Evolutionary conservation across 2,797 vertebrate species (phyloP).

Genomic region (Catostomus latipinnis): DNA sequence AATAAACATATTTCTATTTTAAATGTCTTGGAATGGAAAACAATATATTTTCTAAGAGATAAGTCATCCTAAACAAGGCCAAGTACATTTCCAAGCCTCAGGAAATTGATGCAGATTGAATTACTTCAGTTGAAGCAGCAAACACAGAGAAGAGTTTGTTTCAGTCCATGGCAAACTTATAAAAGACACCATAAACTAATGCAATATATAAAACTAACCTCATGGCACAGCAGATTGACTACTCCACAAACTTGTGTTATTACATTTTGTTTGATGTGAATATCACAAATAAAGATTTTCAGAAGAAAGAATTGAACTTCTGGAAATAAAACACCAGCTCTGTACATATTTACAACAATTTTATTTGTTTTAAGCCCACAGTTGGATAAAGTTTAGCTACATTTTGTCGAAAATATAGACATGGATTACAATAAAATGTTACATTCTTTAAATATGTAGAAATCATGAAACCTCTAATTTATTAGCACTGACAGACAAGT

Average conservation of each 20-base stretch:
- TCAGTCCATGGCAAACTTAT: neutral
- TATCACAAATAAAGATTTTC: neutral
- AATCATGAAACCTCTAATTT: slow-evolving; percentile 25
- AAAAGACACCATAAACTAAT: neutral
- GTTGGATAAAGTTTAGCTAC: slow-evolving; percentile 18
- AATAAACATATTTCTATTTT: slow-evolving; percentile 1
- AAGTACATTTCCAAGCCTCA: neutral
- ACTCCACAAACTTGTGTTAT: neutral
- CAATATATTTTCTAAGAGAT: neutral
- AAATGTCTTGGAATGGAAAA: neutral
- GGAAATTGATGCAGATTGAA: neutral
- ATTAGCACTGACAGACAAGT: slow-evolving; percentile 10
- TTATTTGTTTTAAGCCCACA: slow-evolving; percentile 52
- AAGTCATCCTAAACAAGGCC: neutral
- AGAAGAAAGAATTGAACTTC: neutral
- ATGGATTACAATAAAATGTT: slow-evolving; percentile 51
- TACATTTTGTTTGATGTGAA: no score
- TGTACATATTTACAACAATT: slow-evolving; percentile 42
- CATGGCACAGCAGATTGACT: neutral
- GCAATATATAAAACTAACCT: slow-evolving; percentile 1
- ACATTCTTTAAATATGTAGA: slow-evolving; percentile 59
- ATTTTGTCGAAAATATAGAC: slow-evolving; percentile 30
- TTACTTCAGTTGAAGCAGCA: slow-evolving; percentile 3
- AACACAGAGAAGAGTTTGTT: slow-evolving; percentile 12
- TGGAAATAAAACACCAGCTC: neutral